phyloP scores from a whole-genome alignment of 2,888 invertebrate species.

The Rotaria magnacalcarata region DNA sequence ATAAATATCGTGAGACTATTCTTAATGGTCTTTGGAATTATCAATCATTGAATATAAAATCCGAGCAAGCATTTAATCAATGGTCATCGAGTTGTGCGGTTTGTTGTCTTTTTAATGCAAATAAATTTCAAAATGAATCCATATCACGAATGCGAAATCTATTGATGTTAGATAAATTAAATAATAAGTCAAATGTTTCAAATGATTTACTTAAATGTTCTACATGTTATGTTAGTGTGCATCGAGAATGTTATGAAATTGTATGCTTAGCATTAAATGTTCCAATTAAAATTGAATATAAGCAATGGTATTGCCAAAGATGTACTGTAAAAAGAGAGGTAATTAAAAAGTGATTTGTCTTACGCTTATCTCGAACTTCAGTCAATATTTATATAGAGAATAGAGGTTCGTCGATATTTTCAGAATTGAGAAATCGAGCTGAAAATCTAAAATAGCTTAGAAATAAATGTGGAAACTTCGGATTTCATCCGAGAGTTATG shows the following conservation, averaged over 20 bases:
- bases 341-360: no score
- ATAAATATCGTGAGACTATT: constrained; percentile 31
- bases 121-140: constrained; percentile 11
- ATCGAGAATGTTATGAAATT: constrained; percentile 4
- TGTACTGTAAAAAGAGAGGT: background rate
- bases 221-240: background rate
- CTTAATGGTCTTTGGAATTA: constrained; percentile 27
- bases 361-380: no score
- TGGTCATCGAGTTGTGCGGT: constrained; percentile 40
- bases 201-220: background rate
- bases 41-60: background rate
- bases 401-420: no score
- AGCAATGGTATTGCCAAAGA: background rate
- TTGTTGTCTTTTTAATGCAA: constrained; percentile 37
- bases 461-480: no score
- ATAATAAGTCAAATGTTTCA: background rate
- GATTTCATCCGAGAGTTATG: no score
- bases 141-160: background rate
- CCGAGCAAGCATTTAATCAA: constrained; percentile 20
- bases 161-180: background rate
- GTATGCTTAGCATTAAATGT: background rate
- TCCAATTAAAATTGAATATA: background rate
- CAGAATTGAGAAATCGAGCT: no score
- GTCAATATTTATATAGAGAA: no score
- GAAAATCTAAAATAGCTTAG: no score